These are phyloP conservation scores for Psophia crepitans DNA, from an alignment of 2,113 vertebrate species.

Conservation along the genomic window DNA sequence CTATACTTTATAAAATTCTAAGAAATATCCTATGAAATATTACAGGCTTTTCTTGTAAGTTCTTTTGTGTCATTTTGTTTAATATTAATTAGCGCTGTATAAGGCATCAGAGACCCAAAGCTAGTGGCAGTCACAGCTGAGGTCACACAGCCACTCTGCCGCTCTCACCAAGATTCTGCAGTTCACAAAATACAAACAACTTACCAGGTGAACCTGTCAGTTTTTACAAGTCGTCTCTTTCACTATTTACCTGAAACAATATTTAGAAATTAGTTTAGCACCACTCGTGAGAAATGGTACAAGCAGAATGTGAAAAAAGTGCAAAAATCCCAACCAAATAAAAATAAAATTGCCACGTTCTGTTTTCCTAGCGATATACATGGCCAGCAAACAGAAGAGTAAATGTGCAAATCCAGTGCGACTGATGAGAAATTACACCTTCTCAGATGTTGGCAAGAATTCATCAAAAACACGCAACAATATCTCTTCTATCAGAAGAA, in stretches of 20 bases:
- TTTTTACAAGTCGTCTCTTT: not conserved
- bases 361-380: not conserved
- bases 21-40: not conserved
- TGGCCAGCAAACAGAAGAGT: not conserved
- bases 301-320: not conserved
- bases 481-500: not conserved
- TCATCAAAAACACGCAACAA: not conserved
- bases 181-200: not conserved
- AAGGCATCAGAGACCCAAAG: not conserved
- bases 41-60: not conserved
- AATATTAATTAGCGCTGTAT: not conserved
- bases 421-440: not conserved
- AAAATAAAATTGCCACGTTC: not conserved
- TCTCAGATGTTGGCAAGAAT: not conserved
- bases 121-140: not conserved
- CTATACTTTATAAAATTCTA: not conserved
- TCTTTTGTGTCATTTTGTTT: not conserved
- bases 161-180: not conserved
- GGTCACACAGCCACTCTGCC: not conserved
- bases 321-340: not conserved
- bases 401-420: not conserved
- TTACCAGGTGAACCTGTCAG: not conserved
- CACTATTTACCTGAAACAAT: not conserved
- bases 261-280: not conserved
- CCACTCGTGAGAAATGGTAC: not conserved